Evolutionary conservation across 2,888 invertebrate genomes (phyloP).

Genomic region (Campoplex nolae): DNA sequence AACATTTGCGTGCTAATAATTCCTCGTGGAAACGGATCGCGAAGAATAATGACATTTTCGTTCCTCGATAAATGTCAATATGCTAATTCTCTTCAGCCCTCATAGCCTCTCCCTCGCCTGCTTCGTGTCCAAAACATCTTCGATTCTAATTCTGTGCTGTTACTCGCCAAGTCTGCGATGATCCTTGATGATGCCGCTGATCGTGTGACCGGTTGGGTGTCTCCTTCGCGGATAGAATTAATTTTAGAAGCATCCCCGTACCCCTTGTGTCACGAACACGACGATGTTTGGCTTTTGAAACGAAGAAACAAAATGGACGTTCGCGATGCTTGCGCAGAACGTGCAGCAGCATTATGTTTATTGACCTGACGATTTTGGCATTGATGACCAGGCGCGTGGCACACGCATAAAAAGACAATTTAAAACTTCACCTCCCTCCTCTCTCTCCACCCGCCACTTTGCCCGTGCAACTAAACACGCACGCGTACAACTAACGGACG

Average conservation of each 20-base stretch:
- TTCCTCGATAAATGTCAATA: slow-evolving; percentile 61
- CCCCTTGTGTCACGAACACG: not conserved
- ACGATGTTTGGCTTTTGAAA: not conserved
- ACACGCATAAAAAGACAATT: slow-evolving; percentile 32
- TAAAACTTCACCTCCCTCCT: not conserved
- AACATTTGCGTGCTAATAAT: not conserved
- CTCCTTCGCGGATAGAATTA: slow-evolving; percentile 10
- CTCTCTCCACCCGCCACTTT: not conserved
- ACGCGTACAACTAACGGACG: slow-evolving; percentile 68
- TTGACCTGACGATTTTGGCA: slow-evolving; percentile 20
- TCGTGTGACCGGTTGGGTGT: slow-evolving; percentile 2
- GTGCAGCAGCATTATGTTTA: not conserved
- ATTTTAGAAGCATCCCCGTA: not conserved
- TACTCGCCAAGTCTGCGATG: not conserved
- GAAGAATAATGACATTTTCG: not conserved
- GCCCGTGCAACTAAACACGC: slow-evolving; percentile 42
- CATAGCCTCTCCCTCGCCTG: not conserved
- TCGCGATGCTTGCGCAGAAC: slow-evolving; percentile 5
- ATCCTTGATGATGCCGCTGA: slow-evolving; percentile 11
- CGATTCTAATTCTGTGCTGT: slow-evolving; percentile 7
- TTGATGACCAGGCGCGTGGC: slow-evolving; percentile 54
- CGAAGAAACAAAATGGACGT: not conserved
- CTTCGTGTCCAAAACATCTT: slow-evolving; percentile 14
- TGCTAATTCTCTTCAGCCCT: slow-evolving; percentile 62
- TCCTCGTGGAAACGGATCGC: not conserved